Base-by-base conservation (phyloP, 2,888 invertebrate genomes). In the Philopedon plagiatum region DNA sequence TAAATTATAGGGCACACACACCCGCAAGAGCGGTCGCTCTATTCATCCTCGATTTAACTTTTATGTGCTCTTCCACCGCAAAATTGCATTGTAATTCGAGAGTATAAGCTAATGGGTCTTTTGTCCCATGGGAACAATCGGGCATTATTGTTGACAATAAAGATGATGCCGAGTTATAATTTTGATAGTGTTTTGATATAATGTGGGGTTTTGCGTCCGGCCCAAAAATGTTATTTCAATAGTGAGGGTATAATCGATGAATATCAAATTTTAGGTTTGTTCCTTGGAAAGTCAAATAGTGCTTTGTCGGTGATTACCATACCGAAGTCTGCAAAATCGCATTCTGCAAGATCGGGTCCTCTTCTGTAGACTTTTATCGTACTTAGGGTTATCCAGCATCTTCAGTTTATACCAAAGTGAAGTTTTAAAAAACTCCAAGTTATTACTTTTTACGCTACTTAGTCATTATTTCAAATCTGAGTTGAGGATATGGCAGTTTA, bases 1-100 rank as follows among this genome's bases (percentile, higher is more conserved):
- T 39, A 72, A 67, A 72, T 72, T 67, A 72, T 58, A 72, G 72
- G 72, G 72, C 57, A 57, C 57, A 32, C 49, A 64, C 71, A 41
- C 65, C 71, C 71, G 71, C 70, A 41, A 71, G 71, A 71, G 46
- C 70, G 37, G 63, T 29, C 57, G 63, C 49, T 49, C 70, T 61
- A 61, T 68, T 56, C 62, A 70, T 70, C 64, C 49, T 62, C 32
- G 39, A 70, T 46, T 64, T 63, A 63, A 70, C 64, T 70, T 70
- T 70, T 70, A 70, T 54, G 70, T 49, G 70, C 44, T 58, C 67
- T 57, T 58, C 60, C 60, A 49, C 63, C 63, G 54, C 63, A 58
- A 70, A 70, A 70, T 70, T 63, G 70, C 70, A 57, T 70, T 57
- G 56, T 70, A 54, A 54, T 54, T 54, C 51, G 51, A 54, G 51